Conservation (phyloP, 2,113 vertebrate genomes). For the Sialia sialis region DNA sequence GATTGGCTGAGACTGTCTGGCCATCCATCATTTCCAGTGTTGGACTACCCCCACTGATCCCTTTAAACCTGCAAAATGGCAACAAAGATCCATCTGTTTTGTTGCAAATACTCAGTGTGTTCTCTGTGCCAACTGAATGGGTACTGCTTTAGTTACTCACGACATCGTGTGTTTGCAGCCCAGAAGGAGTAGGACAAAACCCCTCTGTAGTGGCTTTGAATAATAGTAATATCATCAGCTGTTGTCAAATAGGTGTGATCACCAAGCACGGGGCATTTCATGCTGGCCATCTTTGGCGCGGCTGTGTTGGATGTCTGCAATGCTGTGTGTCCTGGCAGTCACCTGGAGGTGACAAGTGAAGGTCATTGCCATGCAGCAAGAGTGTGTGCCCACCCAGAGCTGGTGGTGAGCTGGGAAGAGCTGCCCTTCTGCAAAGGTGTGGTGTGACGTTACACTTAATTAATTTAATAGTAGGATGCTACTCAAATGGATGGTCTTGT, state of each 20-base stretch:
- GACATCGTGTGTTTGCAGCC: neutral
- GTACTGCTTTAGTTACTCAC: neutral
- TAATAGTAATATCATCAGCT: neutral
- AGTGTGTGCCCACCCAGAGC: neutral
- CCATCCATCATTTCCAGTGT: accelerated
- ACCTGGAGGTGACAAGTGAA: neutral
- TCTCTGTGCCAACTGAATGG: neutral
- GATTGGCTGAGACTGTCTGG: neutral
- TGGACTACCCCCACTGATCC: neutral
- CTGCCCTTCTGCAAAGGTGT: neutral
- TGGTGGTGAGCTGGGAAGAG: neutral
- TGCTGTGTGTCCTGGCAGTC: neutral
- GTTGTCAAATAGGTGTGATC: neutral
- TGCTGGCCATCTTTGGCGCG: neutral
- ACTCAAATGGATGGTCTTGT: neutral
- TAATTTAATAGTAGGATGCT: constrained; percentile 51
- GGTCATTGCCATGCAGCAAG: neutral
- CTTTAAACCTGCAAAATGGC: neutral
- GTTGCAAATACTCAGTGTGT: neutral
- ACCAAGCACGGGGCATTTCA: neutral
- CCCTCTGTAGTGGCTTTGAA: neutral
- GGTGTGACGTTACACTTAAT: neutral
- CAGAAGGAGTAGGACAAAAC: neutral
- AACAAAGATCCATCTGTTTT: neutral
- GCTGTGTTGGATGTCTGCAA: neutral